Conservation (phyloP, 1,140 invertebrate species). For the Apolygus lucorum region DNA sequence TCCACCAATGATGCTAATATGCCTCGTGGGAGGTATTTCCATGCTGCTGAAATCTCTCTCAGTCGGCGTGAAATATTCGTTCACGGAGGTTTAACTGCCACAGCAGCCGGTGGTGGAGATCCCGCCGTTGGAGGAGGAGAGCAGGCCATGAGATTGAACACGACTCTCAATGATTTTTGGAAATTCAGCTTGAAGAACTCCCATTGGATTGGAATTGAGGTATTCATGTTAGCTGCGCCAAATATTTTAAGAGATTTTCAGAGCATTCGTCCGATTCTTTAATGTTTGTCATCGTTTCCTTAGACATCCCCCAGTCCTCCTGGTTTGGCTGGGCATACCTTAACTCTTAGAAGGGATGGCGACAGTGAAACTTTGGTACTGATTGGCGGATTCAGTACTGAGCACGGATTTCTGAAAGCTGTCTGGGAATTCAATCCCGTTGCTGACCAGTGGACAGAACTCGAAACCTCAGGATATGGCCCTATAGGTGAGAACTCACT, state of each 20-base stretch:
- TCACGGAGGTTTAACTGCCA: conserved; percentile 74
- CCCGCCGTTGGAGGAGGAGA: conserved; percentile 25
- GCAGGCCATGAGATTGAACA: conserved; percentile 42
- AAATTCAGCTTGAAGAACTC: conserved; percentile 81
- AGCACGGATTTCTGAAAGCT: conserved; percentile 62
- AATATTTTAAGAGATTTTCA: neutral
- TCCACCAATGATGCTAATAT: conserved; percentile 72
- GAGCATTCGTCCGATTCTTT: too few relatives aligned
- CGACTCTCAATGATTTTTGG: conserved; percentile 81
- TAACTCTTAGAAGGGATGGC: conserved; percentile 59
- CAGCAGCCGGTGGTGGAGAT: conserved; percentile 43
- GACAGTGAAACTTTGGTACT: conserved; percentile 61
- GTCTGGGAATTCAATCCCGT: conserved; percentile 77
- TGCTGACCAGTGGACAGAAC: conserved; percentile 56
- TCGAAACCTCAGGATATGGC: conserved; percentile 58
- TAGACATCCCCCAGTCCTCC: conserved; percentile 45
- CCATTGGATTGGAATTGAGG: conserved; percentile 68
- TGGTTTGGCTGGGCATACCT: conserved; percentile 74
- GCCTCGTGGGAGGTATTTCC: conserved; percentile 79
- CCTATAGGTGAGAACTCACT: conserved; percentile 48
- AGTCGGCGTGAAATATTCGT: conserved; percentile 78
- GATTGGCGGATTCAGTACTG: conserved; percentile 79
- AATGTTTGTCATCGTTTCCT: too few relatives aligned
- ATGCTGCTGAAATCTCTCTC: conserved; percentile 77
- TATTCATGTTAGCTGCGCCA: conserved; percentile 31